Evolutionary conservation across 2,797 vertebrate species (phyloP).

Genomic region (Rhinogobio ventralis): DNA sequence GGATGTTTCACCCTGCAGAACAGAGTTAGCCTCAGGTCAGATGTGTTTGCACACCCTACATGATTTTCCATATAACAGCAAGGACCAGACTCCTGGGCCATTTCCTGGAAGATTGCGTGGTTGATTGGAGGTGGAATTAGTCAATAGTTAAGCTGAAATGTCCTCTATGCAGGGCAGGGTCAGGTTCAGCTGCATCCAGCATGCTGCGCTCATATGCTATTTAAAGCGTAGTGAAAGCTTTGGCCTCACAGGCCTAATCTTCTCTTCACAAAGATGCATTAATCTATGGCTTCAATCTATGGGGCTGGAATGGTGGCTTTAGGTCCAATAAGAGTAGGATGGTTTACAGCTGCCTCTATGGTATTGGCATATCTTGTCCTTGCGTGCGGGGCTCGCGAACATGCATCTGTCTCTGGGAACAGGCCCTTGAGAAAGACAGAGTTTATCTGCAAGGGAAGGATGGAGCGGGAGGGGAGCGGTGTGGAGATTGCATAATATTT

Average conservation of each 20-base stretch:
- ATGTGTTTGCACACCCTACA: conserved; percentile 9
- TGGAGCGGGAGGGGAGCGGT: neutral
- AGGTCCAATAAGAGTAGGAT: neutral
- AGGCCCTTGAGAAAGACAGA: neutral
- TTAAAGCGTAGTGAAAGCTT: conserved; percentile 53
- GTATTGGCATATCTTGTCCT: neutral
- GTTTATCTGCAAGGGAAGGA: conserved; percentile 23
- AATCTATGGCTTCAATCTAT: conserved; percentile 48
- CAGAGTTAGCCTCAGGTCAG: conserved; percentile 35
- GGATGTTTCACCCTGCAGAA: conserved; percentile 21
- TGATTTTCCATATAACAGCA: conserved; percentile 45
- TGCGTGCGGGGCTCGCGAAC: neutral
- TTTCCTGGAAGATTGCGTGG: conserved; percentile 47
- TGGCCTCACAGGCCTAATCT: conserved; percentile 59
- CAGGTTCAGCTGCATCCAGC: conserved; percentile 43
- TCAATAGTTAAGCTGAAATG: conserved; percentile 56
- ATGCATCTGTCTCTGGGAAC: conserved; percentile 11
- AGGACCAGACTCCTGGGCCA: conserved; percentile 24
- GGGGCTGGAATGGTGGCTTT: neutral
- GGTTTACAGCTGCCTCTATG: neutral
- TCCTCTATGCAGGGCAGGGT: conserved; percentile 47
- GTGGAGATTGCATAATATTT: conserved; percentile 38
- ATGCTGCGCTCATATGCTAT: conserved; percentile 46
- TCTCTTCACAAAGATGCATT: conserved; percentile 56
- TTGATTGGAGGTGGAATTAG: conserved; percentile 51